Percentiles rank a stretch among this genome's conserved stretches.
These are phyloP conservation scores for Muscidifurax raptorellus DNA, from an alignment of 1,140 invertebrate species.

Conservation along the genomic window DNA sequence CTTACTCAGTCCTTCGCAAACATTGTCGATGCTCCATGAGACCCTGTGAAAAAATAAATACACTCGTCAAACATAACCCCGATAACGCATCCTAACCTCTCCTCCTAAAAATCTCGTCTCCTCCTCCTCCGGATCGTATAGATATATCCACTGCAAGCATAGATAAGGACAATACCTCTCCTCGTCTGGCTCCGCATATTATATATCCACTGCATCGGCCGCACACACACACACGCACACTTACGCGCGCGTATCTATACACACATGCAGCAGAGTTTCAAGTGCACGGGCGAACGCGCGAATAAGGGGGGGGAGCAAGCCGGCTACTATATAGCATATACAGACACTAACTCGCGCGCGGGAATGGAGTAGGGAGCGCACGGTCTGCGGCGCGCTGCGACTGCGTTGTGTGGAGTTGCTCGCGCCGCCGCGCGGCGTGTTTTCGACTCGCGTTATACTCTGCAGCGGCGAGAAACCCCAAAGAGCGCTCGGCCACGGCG, in stretches of 20 bases:
- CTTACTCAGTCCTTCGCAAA: too few species aligned
- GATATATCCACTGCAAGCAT: constrained; percentile 50
- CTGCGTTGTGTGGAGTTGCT: background rate
- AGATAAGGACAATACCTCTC: constrained; percentile 55
- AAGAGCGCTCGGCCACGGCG: constrained; percentile 60
- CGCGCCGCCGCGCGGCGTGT: constrained; percentile 6
- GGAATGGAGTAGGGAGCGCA: constrained; percentile 46
- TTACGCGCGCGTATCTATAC: background rate
- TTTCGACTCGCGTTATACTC: background rate
- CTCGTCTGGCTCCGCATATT: constrained; percentile 43
- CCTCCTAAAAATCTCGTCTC: constrained; percentile 6
- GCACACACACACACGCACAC: constrained; percentile 13
- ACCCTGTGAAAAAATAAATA: background rate
- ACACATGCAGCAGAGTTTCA: constrained; percentile 24
- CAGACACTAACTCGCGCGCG: too few species aligned
- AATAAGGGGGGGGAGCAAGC: constrained; percentile 30
- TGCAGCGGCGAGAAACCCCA: constrained; percentile 52
- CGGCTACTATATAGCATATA: constrained; percentile 1
- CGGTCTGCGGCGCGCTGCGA: background rate
- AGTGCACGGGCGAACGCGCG: constrained; percentile 39
- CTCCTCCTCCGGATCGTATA: constrained; percentile 22
- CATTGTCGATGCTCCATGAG: too few species aligned
- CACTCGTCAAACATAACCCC: background rate
- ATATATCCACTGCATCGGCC: constrained; percentile 17
- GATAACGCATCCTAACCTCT: background rate